Conservation (phyloP, 2,888 invertebrate species). For the Stenurella melanura region DNA sequence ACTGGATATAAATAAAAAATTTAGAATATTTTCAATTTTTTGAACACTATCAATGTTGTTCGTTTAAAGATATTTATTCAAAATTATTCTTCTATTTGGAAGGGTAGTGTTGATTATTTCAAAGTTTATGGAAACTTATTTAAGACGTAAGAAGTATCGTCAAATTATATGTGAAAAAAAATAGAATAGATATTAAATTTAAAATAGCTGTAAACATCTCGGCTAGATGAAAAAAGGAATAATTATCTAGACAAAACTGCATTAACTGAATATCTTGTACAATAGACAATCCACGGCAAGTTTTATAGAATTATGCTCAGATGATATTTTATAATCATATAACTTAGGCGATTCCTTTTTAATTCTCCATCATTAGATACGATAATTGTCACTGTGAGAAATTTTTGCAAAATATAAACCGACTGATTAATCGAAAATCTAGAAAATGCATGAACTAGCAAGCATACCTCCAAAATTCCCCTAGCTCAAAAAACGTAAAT, state of each 20-base stretch:
- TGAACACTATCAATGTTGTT: constrained; percentile 51
- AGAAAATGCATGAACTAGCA: too few species aligned
- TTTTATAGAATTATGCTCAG: constrained; percentile 21
- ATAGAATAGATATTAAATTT: constrained; percentile 50
- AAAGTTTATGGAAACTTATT: constrained; percentile 53
- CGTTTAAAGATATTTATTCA: constrained; percentile 52
- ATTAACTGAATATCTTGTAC: constrained; percentile 54
- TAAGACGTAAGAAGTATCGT: constrained; percentile 42
- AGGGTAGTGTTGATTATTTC: constrained; percentile 54
- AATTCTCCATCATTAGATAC: not conserved
- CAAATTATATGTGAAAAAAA: constrained; percentile 52
- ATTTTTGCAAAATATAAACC: not conserved
- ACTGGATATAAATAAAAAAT: constrained; percentile 13
- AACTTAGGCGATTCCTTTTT: not conserved
- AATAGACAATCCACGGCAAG: constrained; percentile 23
- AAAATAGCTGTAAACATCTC: constrained; percentile 68
- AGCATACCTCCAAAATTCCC: too few species aligned
- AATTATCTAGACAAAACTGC: constrained; percentile 63
- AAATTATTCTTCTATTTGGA: constrained; percentile 51
- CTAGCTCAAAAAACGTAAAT: too few species aligned
- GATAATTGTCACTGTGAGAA: not conserved
- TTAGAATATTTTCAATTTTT: constrained; percentile 35
- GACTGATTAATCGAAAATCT: too few species aligned
- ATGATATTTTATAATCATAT: not conserved
- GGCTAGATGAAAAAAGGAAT: constrained; percentile 66